phyloP scores from a whole-genome alignment of 2,113 vertebrate genomes.

The Euleptes europaea region DNA sequence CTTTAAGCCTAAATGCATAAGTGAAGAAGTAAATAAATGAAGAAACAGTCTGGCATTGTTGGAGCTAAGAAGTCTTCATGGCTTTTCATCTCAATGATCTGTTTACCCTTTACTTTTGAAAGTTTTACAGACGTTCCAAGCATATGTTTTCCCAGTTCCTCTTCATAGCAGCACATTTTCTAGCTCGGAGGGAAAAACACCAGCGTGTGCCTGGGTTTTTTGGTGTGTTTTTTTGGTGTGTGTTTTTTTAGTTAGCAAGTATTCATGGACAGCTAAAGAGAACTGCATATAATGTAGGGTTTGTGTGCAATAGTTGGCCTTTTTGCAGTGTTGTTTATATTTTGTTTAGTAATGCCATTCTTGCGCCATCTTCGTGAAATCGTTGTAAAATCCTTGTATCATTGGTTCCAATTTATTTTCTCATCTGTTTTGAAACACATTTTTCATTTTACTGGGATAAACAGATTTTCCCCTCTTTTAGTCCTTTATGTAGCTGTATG shows the following conservation, averaged over 20 bases:
- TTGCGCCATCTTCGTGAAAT: not conserved
- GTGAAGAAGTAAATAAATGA: not conserved
- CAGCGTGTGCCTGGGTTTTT: too few species aligned
- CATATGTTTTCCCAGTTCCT: not conserved
- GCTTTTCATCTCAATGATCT: not conserved
- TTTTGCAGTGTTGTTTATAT: not conserved
- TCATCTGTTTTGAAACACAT: not conserved
- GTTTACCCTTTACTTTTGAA: not conserved
- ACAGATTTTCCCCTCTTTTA: not conserved
- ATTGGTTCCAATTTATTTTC: not conserved
- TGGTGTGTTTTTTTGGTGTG: too few species aligned
- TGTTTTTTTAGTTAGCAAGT: not conserved
- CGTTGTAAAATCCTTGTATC: not conserved
- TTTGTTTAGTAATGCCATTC: not conserved
- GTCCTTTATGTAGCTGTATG: not conserved
- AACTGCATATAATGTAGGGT: not conserved
- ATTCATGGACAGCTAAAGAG: not conserved
- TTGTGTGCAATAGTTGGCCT: not conserved
- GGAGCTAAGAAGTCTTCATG: not conserved
- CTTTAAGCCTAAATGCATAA: not conserved
- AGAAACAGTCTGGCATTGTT: not conserved
- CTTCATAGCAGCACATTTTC: not conserved
- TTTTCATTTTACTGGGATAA: not conserved
- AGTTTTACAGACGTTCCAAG: not conserved
- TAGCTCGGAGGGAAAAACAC: not conserved